phyloP scores from a whole-genome alignment of 2,113 vertebrate genomes.

The Boulengeromyrus knoepffleri region DNA sequence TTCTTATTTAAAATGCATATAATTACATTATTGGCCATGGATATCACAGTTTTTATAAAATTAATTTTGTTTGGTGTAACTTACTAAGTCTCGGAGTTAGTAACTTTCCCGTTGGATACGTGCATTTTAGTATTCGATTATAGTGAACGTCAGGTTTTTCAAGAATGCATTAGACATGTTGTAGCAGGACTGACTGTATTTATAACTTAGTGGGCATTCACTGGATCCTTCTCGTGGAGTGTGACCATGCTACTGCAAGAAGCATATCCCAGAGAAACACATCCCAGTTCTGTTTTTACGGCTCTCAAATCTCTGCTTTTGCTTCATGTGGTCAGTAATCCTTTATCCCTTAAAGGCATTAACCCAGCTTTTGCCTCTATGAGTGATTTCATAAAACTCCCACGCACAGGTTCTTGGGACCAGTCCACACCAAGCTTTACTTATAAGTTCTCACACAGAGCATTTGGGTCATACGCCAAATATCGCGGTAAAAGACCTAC shows the following conservation, averaged over 20 bases:
- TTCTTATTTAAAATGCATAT: no score
- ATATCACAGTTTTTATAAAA: not conserved
- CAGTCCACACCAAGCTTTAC: not conserved
- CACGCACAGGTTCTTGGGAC: not conserved
- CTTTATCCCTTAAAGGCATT: not conserved
- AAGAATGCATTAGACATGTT: no score
- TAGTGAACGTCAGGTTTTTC: not conserved
- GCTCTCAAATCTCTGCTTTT: not conserved
- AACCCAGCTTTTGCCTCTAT: not conserved
- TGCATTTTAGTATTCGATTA: not conserved
- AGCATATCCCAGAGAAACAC: not conserved
- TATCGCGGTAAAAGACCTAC: not conserved
- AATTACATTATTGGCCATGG: not conserved
- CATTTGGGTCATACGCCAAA: not conserved
- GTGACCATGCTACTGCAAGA: not conserved
- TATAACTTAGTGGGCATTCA: not conserved
- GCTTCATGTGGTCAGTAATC: not conserved
- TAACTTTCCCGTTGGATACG: not conserved
- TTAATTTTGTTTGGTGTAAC: not conserved
- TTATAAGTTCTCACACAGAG: not conserved
- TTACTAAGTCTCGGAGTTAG: no score
- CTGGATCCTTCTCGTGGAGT: not conserved
- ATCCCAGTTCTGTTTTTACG: not conserved
- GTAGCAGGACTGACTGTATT: not conserved
- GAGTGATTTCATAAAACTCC: conserved; percentile 3